These are phyloP conservation scores for Lasiommata megera DNA, from an alignment of 2,888 invertebrate genomes.

Conservation along the genomic window DNA sequence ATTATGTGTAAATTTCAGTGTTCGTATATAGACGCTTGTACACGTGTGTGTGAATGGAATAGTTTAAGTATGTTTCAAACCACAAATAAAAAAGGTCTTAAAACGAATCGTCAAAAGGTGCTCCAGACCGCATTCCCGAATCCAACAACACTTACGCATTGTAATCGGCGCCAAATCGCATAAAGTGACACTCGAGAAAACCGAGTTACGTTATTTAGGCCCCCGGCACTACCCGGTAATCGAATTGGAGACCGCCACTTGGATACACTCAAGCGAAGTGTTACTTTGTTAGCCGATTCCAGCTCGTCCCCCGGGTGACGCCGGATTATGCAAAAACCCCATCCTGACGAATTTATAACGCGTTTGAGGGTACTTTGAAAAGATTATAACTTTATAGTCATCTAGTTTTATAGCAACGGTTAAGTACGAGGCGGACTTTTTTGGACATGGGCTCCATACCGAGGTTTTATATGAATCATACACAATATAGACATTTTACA, in stretches of 20 bases:
- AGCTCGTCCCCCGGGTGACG: slow-evolving; percentile 47
- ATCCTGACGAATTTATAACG: slow-evolving; percentile 27
- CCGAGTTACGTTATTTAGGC: slow-evolving; percentile 71
- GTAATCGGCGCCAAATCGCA: slow-evolving; percentile 72
- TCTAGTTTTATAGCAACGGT: slow-evolving; percentile 11
- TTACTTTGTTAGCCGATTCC: slow-evolving; percentile 77
- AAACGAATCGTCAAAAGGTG: slow-evolving; percentile 20
- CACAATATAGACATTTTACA: too few relatives aligned
- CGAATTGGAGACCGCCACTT: slow-evolving; percentile 76
- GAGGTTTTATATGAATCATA: too few relatives aligned
- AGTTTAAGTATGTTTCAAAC: too few relatives aligned
- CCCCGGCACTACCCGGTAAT: slow-evolving; percentile 69
- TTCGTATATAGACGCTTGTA: too few relatives aligned
- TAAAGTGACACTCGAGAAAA: slow-evolving; percentile 71
- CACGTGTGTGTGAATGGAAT: too few relatives aligned
- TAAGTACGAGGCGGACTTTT: too few relatives aligned
- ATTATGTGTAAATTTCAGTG: too few relatives aligned
- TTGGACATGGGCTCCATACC: too few relatives aligned
- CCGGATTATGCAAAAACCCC: slow-evolving; percentile 59
- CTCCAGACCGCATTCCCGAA: slow-evolving; percentile 49
- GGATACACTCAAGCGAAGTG: slow-evolving; percentile 68
- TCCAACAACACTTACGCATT: slow-evolving; percentile 65
- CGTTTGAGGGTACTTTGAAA: slow-evolving; percentile 35
- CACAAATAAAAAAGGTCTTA: not conserved
- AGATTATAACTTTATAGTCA: slow-evolving; percentile 9